Percentiles rank a stretch among this genome's conserved stretches.
These are phyloP conservation scores for Heptranchias perlo DNA, from an alignment of 2,113 vertebrate species.

Conservation along the genomic window DNA sequence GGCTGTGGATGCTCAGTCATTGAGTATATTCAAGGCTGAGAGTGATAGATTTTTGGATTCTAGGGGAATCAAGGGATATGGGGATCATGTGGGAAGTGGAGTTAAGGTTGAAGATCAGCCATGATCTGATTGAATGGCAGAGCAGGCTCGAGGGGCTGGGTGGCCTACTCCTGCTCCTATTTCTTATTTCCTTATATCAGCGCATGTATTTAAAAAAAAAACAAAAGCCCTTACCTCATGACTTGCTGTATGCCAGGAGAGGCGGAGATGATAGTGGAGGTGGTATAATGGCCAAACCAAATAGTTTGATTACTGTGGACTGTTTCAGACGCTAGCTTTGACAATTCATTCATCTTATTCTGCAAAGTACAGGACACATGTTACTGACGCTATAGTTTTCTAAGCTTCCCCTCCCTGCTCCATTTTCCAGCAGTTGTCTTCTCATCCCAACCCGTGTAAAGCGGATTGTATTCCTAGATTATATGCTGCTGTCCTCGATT, in stretches of 20 bases:
- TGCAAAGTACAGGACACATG: constrained; percentile 48
- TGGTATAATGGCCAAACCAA: constrained; percentile 97
- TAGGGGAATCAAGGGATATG: too few species aligned
- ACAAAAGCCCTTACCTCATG: constrained; percentile 70
- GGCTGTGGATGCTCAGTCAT: too few species aligned
- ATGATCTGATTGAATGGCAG: background rate
- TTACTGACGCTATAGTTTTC: background rate
- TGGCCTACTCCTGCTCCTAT: background rate
- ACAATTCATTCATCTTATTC: constrained; percentile 76
- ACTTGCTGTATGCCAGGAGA: constrained; percentile 73
- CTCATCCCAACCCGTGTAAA: background rate
- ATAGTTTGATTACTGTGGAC: constrained; percentile 79
- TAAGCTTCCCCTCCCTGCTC: too few species aligned
- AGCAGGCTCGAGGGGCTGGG: background rate
- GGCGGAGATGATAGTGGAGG: constrained; percentile 83
- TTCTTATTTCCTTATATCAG: background rate
- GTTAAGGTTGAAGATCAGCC: background rate
- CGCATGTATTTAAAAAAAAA: background rate
- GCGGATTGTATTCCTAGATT: background rate
- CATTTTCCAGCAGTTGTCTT: background rate
- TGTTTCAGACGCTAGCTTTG: constrained; percentile 66
- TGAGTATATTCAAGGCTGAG: too few species aligned
- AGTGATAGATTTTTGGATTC: too few species aligned
- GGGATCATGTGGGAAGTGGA: too few species aligned
- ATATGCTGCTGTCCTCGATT: too few species aligned